Base-by-base conservation (phyloP, 2,888 invertebrate genomes). In the Altica lythri region DNA sequence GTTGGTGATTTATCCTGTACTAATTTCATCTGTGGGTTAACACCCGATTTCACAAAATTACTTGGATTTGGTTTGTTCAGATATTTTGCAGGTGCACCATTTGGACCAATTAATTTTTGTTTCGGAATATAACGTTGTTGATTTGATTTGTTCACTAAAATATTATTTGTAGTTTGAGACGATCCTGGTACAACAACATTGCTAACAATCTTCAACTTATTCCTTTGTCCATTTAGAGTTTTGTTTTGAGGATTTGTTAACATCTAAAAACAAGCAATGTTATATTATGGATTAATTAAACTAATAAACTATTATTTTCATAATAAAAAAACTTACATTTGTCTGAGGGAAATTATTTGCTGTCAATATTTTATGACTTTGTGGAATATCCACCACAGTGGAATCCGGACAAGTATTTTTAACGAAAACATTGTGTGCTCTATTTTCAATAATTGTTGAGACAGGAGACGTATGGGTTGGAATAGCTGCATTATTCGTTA, bases 381-480 rank as follows among this genome's bases (percentile, higher is more conserved):
- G 75, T 2, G 73, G 68, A 32, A 72, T 62, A 37, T 72, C 73
- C 13, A 58, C 60, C 17, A 63, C 58, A 2, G 61, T 55, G 1
- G 66, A 54, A 57, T 67, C 68, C 0, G 67, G 60, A 49, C 61
- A 63, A 30, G 71, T 68, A 53, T 76, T 76, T 57, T 77, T 77
- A 40, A 76, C 75, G 63, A 77, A 76, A 55, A 77, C 77, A 67
- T 76, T 77, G 55, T 76, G 76, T 22, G 68, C 69, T 40, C 71
- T 53, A 48, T 68, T 72, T 56, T 72, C 72, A 27, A 71, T 63
- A 13, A 70, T 48, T 13, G 65, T 62, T 6, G 69, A 55, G 13
- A 63, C 59, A 12, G 62, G 38, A 18, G 60, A 53, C 19, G 56
- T 44, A 49, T 38, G 32, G 14, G n/a, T 22, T 6, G 27, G 12